Base-by-base conservation (phyloP, 2,888 invertebrate genomes). In the Cryptophagus acutangulus region DNA sequence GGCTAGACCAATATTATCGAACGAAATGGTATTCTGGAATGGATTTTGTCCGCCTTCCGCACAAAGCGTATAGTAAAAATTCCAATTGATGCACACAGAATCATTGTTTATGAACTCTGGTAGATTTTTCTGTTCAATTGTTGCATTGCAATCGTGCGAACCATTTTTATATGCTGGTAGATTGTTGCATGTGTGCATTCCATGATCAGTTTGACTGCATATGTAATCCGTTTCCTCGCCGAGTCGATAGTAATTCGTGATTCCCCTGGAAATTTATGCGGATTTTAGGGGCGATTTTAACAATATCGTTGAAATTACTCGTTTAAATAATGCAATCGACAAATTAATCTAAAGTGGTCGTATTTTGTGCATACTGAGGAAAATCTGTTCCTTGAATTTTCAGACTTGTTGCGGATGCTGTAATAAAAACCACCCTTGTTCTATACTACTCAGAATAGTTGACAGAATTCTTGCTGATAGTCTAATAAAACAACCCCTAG, bases 1-100 rank as follows among this genome's bases (percentile, higher is more conserved):
- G 15, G 99, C 99, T 60, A 99, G 82, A 51, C 99, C 99, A 62
- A 99, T 99, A 73, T 99, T 99, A 74, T 99, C 99, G 71, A 99
- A 99, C 26, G 95, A 95, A 63, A 99, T 97, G 41, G 99, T 95
- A 46, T 97, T 97, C 73, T 93, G 92, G 71, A 97, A 99, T 9
- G 99, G 99, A 75, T 99, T 99, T 60, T 86, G 81, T 38, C 90
- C 93, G 54, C 89, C 84, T 49, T 93, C 86, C 46, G 84, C 82
- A 72, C 99, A 99, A 62, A 87, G 84, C 36, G 90, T 92, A 70
- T 97, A 99, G 73, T 99, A 99, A 72, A 89, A 85, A 74, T 99
- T 95, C 97, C 97, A 99, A 74, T 99, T 90, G 57, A 99, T 88
- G 72, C 99, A 99, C 28, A 87, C 86, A 28, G 68, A 71, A 65